phyloP scores from a whole-genome alignment of 2,888 invertebrate species.

The Parascotia fuliginaria region DNA sequence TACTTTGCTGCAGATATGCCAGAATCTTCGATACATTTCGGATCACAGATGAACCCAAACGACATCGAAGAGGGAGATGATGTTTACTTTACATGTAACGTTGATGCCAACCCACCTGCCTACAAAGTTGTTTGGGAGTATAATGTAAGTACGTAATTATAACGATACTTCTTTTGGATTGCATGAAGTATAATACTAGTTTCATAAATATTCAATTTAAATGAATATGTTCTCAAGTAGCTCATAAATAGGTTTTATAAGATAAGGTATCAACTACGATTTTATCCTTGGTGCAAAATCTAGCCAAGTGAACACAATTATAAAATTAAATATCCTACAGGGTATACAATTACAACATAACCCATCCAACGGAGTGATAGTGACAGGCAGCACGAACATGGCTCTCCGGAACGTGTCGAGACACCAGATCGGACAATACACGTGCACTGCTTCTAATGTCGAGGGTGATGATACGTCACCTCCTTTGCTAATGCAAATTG shows the following conservation, averaged over 20 bases:
- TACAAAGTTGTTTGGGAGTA: constrained; percentile 84
- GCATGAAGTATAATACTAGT: too few relatives aligned
- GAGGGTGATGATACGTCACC: constrained; percentile 96
- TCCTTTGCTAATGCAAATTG: constrained; percentile 92
- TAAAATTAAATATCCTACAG: constrained; percentile 71
- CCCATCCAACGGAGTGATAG: constrained; percentile 92
- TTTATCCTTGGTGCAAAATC: too few relatives aligned
- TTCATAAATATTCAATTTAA: too few relatives aligned
- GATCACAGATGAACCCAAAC: constrained; percentile 75
- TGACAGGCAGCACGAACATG: constrained; percentile 91
- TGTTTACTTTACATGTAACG: constrained; percentile 79
- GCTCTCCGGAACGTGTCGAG: constrained; percentile 93
- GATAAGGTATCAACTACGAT: too few relatives aligned
- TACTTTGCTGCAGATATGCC: constrained; percentile 55
- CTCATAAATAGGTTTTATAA: too few relatives aligned
- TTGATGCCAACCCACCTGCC: constrained; percentile 79
- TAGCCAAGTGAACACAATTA: constrained; percentile 3
- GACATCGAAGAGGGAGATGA: constrained; percentile 82
- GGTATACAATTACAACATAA: constrained; percentile 93
- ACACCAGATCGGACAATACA: constrained; percentile 93
- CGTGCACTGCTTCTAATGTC: constrained; percentile 95
- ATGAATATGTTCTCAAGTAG: too few relatives aligned
- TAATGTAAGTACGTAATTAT: constrained; percentile 81
- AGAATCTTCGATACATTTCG: constrained; percentile 68
- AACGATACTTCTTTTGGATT: too few relatives aligned